phyloP scores from a whole-genome alignment of 2,113 vertebrate genomes.

The Anser brachyrhynchus region DNA sequence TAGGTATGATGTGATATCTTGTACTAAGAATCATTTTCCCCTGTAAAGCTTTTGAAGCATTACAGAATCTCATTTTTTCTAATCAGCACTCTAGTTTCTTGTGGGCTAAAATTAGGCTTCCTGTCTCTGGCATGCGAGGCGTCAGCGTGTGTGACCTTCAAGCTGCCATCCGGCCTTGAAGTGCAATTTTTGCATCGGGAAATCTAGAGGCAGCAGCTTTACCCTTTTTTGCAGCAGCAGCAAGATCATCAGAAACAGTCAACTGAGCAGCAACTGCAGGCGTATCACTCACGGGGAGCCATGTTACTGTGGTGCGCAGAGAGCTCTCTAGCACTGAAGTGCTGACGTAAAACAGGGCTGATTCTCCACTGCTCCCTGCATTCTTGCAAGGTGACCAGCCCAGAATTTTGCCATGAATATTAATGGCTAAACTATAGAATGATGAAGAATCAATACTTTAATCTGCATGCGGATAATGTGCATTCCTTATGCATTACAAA shows the following conservation, averaged over 20 bases:
- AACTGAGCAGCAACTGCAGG: slow-evolving; percentile 53
- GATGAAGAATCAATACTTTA: slow-evolving; percentile 42
- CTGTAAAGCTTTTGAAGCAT: slow-evolving; percentile 60
- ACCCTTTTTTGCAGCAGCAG: slow-evolving; percentile 36
- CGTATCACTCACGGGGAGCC: slow-evolving; percentile 32
- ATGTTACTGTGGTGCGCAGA: slow-evolving; percentile 17
- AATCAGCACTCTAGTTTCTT: slow-evolving; percentile 62
- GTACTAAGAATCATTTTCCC: slow-evolving; percentile 53
- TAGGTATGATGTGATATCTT: slow-evolving; percentile 48
- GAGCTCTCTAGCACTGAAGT: background rate
- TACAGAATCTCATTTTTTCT: slow-evolving; percentile 64
- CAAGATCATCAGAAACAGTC: slow-evolving; percentile 63
- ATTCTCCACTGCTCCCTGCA: rapidly evolving
- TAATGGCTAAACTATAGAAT: background rate
- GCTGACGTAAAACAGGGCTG: background rate
- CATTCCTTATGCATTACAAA: slow-evolving; percentile 17
- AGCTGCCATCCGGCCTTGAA: slow-evolving; percentile 70
- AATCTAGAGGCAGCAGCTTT: slow-evolving; percentile 66
- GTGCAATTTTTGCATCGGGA: slow-evolving; percentile 69
- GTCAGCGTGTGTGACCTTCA: slow-evolving; percentile 67
- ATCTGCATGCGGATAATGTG: slow-evolving; percentile 43
- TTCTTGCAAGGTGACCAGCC: slow-evolving; percentile 40
- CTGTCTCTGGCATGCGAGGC: slow-evolving; percentile 55
- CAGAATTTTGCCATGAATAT: background rate
- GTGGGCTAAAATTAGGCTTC: slow-evolving; percentile 69